A percentile compares a stretch with the other conserved stretches of the same genome.
These are phyloP conservation scores for Girardinichthys multiradiatus DNA, from an alignment of 2,113 vertebrate genomes.

Conservation along the genomic window DNA sequence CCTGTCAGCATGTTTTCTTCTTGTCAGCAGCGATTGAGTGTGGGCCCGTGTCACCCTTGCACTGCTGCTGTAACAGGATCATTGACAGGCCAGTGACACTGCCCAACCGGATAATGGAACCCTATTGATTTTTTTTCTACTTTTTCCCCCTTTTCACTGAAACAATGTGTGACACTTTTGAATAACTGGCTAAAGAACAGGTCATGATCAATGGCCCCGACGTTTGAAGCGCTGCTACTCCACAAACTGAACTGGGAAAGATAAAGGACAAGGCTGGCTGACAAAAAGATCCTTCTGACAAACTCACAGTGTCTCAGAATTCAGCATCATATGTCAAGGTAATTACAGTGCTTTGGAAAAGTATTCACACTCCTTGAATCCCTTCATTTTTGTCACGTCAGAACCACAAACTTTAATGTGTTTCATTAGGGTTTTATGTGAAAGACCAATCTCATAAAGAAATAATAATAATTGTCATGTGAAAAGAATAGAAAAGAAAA, in stretches of 20 bases:
- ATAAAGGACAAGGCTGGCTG: slow-evolving; percentile 1
- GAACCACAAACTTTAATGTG: background rate
- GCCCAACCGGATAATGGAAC: slow-evolving; percentile 97
- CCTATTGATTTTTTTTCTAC: slow-evolving; percentile 91
- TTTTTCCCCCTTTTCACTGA: slow-evolving; percentile 40
- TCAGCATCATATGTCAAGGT: background rate
- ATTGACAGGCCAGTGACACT: slow-evolving; percentile 98
- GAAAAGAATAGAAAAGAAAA: background rate
- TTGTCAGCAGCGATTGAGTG: slow-evolving; percentile 95
- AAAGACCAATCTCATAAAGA: no score
- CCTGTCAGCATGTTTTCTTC: slow-evolving; percentile 93
- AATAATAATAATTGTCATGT: background rate
- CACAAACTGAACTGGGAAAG: slow-evolving; percentile 25
- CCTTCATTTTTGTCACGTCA: background rate
- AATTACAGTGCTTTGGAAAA: background rate
- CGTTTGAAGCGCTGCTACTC: slow-evolving; percentile 72
- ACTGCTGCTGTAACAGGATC: slow-evolving; percentile 89
- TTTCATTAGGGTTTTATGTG: background rate
- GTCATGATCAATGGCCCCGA: slow-evolving; percentile 87
- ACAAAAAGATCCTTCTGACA: slow-evolving; percentile 24
- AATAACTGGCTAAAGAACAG: slow-evolving; percentile 82
- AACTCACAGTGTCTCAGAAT: slow-evolving; percentile 17
- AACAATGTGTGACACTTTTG: slow-evolving; percentile 82
- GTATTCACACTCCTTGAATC: background rate
- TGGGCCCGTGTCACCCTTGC: slow-evolving; percentile 84